Evolutionary conservation across 64 coral and sea anemone genomes (phyloP).

Genomic region (Montipora efflorescens): DNA sequence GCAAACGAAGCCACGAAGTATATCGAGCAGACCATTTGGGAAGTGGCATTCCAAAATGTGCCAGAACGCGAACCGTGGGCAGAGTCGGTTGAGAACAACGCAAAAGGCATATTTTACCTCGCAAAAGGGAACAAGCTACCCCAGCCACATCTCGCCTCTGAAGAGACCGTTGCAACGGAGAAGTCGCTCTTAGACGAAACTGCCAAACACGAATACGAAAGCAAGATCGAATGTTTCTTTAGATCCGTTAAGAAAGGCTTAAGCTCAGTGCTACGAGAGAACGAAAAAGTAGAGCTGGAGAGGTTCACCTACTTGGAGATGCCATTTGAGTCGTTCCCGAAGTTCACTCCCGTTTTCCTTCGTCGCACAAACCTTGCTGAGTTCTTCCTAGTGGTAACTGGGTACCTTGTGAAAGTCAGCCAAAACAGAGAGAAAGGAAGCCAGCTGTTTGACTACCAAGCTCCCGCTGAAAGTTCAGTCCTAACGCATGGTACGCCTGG

Average conservation of each 20-base stretch:
- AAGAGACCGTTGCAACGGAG: constrained; percentile 26
- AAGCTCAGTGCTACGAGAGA: neutral
- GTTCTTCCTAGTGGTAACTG: neutral
- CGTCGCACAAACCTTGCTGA: constrained; percentile 25
- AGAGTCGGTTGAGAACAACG: constrained; percentile 7
- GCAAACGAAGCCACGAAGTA: neutral
- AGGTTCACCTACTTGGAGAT: constrained; percentile 27
- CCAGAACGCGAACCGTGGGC: neutral
- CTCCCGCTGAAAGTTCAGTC: neutral
- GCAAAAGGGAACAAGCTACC: constrained; percentile 21
- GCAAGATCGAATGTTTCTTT: constrained; percentile 11
- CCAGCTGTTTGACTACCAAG: constrained; percentile 5
- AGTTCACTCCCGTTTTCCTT: constrained; percentile 13
- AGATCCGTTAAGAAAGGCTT: neutral
- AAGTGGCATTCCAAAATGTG: constrained; percentile 22
- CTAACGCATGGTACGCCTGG: too few relatives aligned
- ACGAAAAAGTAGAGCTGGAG: constrained; percentile 8
- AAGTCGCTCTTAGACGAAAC: neutral
- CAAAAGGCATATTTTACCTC: constrained; percentile 4
- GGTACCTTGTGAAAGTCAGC: constrained; percentile 10
- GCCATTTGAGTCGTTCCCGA: constrained; percentile 1
- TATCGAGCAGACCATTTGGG: neutral
- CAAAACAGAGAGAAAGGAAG: neutral
- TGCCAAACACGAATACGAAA: neutral
- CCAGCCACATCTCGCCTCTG: constrained; percentile 9